Percentiles rank a stretch among this genome's conserved stretches.
phyloP scores from a whole-genome alignment of 2,797 vertebrate genomes.

The Enteromius radiatus region DNA sequence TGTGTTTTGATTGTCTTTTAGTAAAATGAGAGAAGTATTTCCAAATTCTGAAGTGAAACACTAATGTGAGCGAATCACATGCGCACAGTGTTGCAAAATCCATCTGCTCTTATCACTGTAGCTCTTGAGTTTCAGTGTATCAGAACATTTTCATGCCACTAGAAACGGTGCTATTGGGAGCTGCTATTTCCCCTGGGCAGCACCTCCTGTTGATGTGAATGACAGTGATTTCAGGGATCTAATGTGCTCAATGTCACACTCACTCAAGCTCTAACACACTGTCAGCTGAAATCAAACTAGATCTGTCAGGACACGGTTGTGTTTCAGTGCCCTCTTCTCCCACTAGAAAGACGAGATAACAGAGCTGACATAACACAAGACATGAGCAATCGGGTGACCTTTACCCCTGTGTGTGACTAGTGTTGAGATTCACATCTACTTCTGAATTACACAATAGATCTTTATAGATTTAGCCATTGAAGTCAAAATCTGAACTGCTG shows the following conservation, averaged over 20 bases:
- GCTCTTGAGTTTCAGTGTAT: neutral
- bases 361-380: constrained; percentile 36
- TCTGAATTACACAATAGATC: constrained; percentile 19
- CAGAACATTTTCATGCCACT: constrained; percentile 8
- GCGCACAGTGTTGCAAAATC: neutral
- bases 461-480: constrained; percentile 6
- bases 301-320: constrained; percentile 16
- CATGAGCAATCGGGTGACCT: constrained; percentile 42
- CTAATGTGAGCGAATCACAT: neutral
- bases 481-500: neutral
- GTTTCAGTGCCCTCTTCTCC: constrained; percentile 28
- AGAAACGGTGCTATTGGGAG: neutral
- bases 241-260: constrained; percentile 52
- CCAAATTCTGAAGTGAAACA: neutral
- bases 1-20: neutral
- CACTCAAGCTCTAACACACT: constrained; percentile 34
- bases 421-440: constrained; percentile 32
- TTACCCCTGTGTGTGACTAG: constrained; percentile 26
- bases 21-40: neutral
- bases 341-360: constrained; percentile 40
- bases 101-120: constrained; percentile 1
- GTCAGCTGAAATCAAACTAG: constrained; percentile 43
- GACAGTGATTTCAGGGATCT: constrained; percentile 50
- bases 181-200: constrained; percentile 23
- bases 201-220: constrained; percentile 33